Evolutionary conservation across 2,888 invertebrate genomes (phyloP).

Genomic region (Nephrotoma flavescens): DNA sequence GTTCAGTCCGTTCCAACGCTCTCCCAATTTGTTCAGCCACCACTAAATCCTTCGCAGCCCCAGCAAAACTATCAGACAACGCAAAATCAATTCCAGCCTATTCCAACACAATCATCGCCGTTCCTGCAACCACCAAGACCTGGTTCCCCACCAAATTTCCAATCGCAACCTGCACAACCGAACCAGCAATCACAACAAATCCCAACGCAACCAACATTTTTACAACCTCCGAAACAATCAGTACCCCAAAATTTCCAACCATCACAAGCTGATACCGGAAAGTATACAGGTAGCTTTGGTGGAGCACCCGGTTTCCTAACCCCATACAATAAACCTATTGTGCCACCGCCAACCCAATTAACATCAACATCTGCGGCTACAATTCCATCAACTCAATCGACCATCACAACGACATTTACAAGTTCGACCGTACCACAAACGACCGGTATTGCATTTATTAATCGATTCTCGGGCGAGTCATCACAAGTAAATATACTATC

Average conservation of each 20-base stretch:
- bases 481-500: neutral
- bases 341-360: neutral
- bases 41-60: neutral
- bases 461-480: neutral
- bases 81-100: neutral
- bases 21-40: neutral
- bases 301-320: neutral
- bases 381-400: neutral
- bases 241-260: neutral
- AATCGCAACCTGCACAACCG: neutral
- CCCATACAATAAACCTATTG: neutral
- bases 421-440: neutral
- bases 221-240: neutral
- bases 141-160: neutral
- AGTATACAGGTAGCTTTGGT: neutral
- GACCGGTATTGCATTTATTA: neutral
- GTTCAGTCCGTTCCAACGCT: neutral
- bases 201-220: neutral
- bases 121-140: neutral
- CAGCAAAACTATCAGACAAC: conserved; percentile 1
- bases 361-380: neutral
- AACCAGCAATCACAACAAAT: neutral
- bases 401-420: neutral
- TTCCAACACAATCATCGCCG: neutral
- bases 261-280: neutral